A percentile compares a stretch with the other conserved stretches of the same genome.
phyloP scores from a whole-genome alignment of 2,113 vertebrate genomes.

The Osmerus eperlanus region DNA sequence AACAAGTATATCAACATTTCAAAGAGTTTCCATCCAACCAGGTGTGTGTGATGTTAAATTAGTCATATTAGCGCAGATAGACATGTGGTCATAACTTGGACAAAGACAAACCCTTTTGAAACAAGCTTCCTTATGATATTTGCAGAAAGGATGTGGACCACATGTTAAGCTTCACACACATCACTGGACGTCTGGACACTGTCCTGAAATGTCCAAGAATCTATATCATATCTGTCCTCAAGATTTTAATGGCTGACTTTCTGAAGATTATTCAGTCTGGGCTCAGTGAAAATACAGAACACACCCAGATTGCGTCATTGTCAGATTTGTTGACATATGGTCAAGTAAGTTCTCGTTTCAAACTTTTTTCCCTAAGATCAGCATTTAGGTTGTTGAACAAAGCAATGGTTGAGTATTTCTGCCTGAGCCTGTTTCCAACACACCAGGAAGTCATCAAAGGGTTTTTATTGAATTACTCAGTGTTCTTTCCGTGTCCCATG shows the following conservation, averaged over 20 bases:
- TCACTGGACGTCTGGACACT: too few relatives aligned
- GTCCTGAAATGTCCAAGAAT: too few relatives aligned
- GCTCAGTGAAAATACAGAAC: too few relatives aligned
- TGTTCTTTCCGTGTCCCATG: constrained; percentile 22
- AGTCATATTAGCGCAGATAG: constrained; percentile 23
- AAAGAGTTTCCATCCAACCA: background rate
- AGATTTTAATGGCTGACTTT: too few relatives aligned
- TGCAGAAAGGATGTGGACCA: constrained; percentile 55
- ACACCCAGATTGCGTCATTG: too few relatives aligned
- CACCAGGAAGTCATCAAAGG: constrained; percentile 55
- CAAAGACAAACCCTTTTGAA: constrained; percentile 38
- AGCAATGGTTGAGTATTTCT: constrained; percentile 37
- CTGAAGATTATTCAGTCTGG: too few relatives aligned
- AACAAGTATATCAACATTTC: background rate
- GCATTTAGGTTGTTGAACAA: background rate
- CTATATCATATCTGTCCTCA: too few relatives aligned
- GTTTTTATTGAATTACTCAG: constrained; percentile 48
- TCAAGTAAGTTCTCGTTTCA: background rate
- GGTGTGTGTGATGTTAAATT: constrained; percentile 12
- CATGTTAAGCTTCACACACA: too few relatives aligned
- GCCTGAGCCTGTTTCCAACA: constrained; percentile 47
- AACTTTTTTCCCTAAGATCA: background rate
- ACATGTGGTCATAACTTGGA: constrained; percentile 14
- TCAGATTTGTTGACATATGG: constrained; percentile 10
- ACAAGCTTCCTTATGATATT: constrained; percentile 33